A percentile compares a stretch with the other conserved stretches of the same genome.
Conservation (phyloP, 2,113 vertebrate species). For the Oncorhynchus nerka region DNA sequence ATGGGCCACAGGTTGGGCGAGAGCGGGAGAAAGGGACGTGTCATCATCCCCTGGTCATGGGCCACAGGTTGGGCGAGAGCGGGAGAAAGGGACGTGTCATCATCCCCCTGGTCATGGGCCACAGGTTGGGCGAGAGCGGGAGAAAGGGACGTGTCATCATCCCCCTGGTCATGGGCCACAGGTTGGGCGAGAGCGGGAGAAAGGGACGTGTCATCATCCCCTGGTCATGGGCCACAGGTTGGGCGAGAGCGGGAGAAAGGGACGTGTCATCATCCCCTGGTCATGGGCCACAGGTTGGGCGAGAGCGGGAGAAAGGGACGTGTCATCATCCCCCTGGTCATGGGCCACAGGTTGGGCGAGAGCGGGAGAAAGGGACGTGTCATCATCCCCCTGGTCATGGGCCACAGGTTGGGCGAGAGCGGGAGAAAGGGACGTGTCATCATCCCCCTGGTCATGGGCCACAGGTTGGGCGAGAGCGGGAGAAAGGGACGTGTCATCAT, state of each 20-base stretch:
- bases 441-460: too few relatives aligned
- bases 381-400: too few relatives aligned
- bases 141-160: not conserved
- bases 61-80: not conserved
- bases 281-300: not conserved
- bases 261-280: not conserved
- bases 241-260: conserved; percentile 1
- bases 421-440: not conserved
- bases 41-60: too few relatives aligned
- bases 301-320: conserved; percentile 3
- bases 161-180: too few relatives aligned
- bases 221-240: not conserved
- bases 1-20: not conserved
- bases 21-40: not conserved
- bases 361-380: not conserved
- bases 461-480: not conserved
- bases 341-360: not conserved
- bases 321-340: too few relatives aligned
- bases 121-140: not conserved
- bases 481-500: not conserved
- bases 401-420: not conserved
- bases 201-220: not conserved
- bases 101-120: too few relatives aligned
- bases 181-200: conserved; percentile 1
- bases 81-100: not conserved